Percentiles rank a stretch among this genome's conserved stretches.
Evolutionary conservation across 2,888 invertebrate species (phyloP).

Genomic region (Rhamnusium bicolor): DNA sequence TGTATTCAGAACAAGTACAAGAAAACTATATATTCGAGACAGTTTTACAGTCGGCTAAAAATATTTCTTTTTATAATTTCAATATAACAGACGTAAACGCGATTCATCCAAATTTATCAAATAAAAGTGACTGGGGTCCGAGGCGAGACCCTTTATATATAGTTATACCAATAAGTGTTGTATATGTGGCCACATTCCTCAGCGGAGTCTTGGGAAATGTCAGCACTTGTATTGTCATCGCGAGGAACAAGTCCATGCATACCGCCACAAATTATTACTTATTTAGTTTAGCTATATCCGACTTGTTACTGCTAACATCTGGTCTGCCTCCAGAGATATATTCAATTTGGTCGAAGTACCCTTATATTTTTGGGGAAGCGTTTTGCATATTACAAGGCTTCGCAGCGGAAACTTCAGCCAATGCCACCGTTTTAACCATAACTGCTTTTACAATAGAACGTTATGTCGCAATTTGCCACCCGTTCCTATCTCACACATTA

Average conservation of each 20-base stretch:
- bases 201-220: constrained; percentile 86
- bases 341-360: constrained; percentile 83
- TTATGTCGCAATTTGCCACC: constrained; percentile 90
- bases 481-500: constrained; percentile 87
- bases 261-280: constrained; percentile 89
- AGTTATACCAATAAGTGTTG: constrained; percentile 78
- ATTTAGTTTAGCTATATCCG: constrained; percentile 85
- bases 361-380: constrained; percentile 84
- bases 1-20: constrained; percentile 4
- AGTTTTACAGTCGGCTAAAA: neutral
- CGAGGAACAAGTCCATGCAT: constrained; percentile 85
- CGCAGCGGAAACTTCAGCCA: constrained; percentile 89
- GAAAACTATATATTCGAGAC: constrained; percentile 6
- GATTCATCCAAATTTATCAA: neutral
- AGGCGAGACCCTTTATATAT: constrained; percentile 75
- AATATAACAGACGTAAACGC: neutral
- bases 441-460: constrained; percentile 92
- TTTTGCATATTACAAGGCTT: constrained; percentile 86
- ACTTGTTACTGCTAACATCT: constrained; percentile 81
- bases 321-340: constrained; percentile 88
- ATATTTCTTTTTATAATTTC: neutral
- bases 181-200: constrained; percentile 81
- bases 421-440: constrained; percentile 89
- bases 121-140: constrained; percentile 62
- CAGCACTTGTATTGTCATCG: constrained; percentile 85